Evolutionary conservation across 2,888 invertebrate genomes (phyloP), one percentile per base, ranked within the genome.

Genomic region (Plemyria rubiginata): DNA sequence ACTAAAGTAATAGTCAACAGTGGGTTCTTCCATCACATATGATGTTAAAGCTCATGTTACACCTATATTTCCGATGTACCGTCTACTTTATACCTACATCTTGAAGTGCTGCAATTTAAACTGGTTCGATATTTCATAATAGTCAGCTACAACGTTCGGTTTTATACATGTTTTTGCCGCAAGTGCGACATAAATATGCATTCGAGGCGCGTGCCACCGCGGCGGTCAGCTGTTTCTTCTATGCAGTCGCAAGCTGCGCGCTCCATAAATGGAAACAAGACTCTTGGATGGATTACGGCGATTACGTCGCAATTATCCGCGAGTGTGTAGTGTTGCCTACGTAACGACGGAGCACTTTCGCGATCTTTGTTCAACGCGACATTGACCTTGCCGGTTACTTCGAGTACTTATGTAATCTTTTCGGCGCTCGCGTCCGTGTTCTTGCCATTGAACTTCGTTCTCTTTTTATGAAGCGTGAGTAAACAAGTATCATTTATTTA

Each of bases 291-390:
- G 88, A 92, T 91, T 92, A 91, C 91, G 85, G 59, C 86, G 88
- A 91, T 92, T 92, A 91, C 90, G 87, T 87, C 84, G 90, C 90
- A 90, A 91, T 91, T 90, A 90, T 88, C 84, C 84, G 84, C 73
- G 79, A 83, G 80, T 78, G 80, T 74, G 75, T 77, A 74, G 78
- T 77, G 75, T 79, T 71, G 80, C 78, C 80, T 60, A 82, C 85
- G 81, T 82, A 83, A 84, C 82, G 77, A 75, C 77, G 81, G 81
- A 86, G 86, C 90, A 91, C 92, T 92, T 91, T 92, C 91, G 86
- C 90, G 87, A 86, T 89, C 88, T 90, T 88, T 86, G 89, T 88
- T 86, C 85, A 71, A 72, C 72, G 81, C 82, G 91, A 86, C 90
- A 92, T 90, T 92, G 92, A 92, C 90, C 92, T 85, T 85, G 83